A percentile compares a stretch with the other conserved stretches of the same genome.
Evolutionary conservation across 2,888 invertebrate genomes (phyloP).

Genomic region (Tyria jacobaeae): DNA sequence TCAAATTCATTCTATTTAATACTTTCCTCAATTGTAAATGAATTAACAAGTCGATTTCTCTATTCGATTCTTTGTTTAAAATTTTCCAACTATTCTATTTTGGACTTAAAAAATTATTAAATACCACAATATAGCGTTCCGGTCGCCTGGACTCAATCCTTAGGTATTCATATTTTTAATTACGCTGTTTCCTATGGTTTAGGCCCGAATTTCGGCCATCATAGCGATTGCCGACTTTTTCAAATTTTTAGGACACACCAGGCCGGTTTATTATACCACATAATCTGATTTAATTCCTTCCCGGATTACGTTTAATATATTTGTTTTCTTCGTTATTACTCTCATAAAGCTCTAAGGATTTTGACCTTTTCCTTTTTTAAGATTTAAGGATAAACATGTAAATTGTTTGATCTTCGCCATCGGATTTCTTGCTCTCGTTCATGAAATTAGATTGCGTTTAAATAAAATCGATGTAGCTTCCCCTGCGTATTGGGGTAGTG

Average conservation of each 20-base stretch:
- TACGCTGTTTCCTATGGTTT: constrained; percentile 50
- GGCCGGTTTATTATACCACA: constrained; percentile 32
- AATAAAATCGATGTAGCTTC: constrained; percentile 25
- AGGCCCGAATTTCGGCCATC: constrained; percentile 46
- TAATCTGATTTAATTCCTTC: constrained; percentile 40
- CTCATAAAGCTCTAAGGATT: constrained; percentile 40
- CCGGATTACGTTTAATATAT: constrained; percentile 23
- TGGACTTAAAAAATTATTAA: constrained; percentile 48
- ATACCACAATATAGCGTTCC: constrained; percentile 56
- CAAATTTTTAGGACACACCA: constrained; percentile 38
- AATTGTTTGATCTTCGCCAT: constrained; percentile 41
- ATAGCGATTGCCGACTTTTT: constrained; percentile 41
- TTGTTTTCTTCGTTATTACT: constrained; percentile 28
- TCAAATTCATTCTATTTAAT: not conserved
- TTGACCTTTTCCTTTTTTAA: constrained; percentile 34
- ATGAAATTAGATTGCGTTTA: constrained; percentile 34
- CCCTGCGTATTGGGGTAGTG: not conserved
- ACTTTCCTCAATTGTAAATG: constrained; percentile 9
- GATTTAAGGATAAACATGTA: constrained; percentile 36
- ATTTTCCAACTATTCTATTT: constrained; percentile 39
- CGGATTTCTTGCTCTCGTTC: constrained; percentile 28
- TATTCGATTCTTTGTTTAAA: constrained; percentile 36
- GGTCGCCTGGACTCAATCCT: constrained; percentile 47
- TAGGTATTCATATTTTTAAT: constrained; percentile 53
- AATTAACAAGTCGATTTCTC: constrained; percentile 21